Evolutionary conservation across 1,140 invertebrate species (phyloP), one percentile per base, ranked within the genome.

Genomic region (Drosophila grimshawi): DNA sequence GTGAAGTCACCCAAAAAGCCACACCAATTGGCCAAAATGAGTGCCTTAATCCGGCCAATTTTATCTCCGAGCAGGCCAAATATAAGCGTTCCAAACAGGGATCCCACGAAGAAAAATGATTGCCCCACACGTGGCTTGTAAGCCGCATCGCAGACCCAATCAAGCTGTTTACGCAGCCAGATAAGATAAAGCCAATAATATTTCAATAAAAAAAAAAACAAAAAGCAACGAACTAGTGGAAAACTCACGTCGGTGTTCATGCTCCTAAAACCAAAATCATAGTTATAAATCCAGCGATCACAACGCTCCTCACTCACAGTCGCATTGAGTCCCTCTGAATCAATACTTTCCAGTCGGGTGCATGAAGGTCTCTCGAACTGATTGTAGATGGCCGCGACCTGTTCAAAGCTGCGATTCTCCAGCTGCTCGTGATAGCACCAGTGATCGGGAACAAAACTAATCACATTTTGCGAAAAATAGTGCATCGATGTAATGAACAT

Each of bases 71-170:
- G 73, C 11, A 93, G 67, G 0, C 94, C 94, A 65, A 95, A 92
- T 3, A 93, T 37, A 6, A 94, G 66, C 5, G 93, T 94, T 6
- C 94, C 94, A 5, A 94, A 66, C 35, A 94, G 92, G 8, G 94
- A 94, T 4, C 94, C 94, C 55, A 94, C 86, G 74, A 95, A 95
- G 83, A 94, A 95, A n/a, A 94, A 83, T 2, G 94, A 94, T 78
- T 95, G 94, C 3, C 94, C 93, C 10, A 94, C 76, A 10, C 92
- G 93, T 5, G 94, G 91, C 81, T 93, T 94, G 93, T 94, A 95
- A 46, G 92, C 91, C 4, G 94, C 85, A n/a, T 93, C 92, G 70
- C 94, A 95, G 3, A 95, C 93, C 94, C 94, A 95, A 75, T 95
- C 90, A 3, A 94, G 80, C 94, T 95, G 74, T 33, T 78, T 78